Conservation (phyloP, 2,113 vertebrate genomes). For the Lepisosteus osseus region DNA sequence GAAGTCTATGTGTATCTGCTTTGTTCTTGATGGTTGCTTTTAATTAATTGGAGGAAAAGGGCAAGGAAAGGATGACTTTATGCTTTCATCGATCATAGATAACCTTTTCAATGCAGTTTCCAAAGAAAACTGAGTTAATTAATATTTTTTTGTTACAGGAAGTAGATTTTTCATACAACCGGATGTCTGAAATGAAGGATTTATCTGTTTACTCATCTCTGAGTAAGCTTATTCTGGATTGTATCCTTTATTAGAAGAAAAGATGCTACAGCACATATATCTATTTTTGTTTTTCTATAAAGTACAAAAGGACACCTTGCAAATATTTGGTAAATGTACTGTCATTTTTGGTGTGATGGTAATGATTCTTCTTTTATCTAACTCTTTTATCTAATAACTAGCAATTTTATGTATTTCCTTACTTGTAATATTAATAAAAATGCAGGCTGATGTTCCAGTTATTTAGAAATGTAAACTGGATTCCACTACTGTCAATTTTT, state of each 20-base stretch:
- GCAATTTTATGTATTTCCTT: no score
- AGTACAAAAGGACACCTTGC: no score
- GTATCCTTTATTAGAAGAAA: conserved; percentile 83
- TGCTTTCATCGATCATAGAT: no score
- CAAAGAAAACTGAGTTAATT: neutral
- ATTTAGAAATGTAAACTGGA: no score
- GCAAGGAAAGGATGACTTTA: neutral
- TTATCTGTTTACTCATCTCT: conserved; percentile 71
- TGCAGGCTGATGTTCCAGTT: no score
- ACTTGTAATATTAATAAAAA: no score
- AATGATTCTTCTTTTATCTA: no score
- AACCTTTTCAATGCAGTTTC: no score
- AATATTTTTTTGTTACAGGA: conserved; percentile 61
- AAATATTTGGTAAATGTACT: no score
- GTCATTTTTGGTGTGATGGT: no score
- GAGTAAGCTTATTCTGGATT: conserved; percentile 72
- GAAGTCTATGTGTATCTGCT: neutral
- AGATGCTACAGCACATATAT: neutral
- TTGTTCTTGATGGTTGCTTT: neutral
- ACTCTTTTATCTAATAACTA: no score
- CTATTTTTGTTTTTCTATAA: no score
- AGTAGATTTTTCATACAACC: conserved; percentile 83
- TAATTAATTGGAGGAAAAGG: neutral
- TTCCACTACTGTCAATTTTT: neutral
- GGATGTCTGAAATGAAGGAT: conserved; percentile 78